Percentiles rank a stretch among this genome's conserved stretches.
phyloP scores from a whole-genome alignment of 2,888 invertebrate genomes.

The Hypolimnas misippus region DNA sequence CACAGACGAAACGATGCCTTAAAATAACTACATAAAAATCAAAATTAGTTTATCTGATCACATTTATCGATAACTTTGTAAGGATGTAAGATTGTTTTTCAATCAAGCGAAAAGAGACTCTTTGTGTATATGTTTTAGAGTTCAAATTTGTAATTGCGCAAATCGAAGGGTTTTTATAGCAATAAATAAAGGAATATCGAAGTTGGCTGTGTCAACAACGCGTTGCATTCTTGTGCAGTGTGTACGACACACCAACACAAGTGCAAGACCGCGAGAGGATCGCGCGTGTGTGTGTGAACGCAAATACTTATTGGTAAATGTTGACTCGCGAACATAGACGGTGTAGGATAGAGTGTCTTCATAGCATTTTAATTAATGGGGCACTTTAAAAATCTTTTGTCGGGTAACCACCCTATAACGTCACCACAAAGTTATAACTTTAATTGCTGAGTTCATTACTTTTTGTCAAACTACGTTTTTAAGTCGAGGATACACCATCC shows the following conservation, averaged over 20 bases:
- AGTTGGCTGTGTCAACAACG: conserved; percentile 83
- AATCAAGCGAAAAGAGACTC: conserved; percentile 42
- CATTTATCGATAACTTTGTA: conserved; percentile 36
- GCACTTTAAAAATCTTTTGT: conserved; percentile 26
- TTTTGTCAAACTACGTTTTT: conserved; percentile 12
- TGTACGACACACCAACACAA: conserved; percentile 66
- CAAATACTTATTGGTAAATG: conserved; percentile 82
- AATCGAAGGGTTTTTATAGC: conserved; percentile 76
- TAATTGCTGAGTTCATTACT: conserved; percentile 40
- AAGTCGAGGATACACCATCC: conserved; percentile 3
- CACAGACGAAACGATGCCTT: conserved; percentile 49
- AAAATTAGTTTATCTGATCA: conserved; percentile 42
- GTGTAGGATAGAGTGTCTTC: conserved; percentile 35
- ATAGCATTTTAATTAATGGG: conserved; percentile 30
- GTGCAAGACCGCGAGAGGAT: conserved; percentile 37
- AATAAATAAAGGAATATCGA: conserved; percentile 84
- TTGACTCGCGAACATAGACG: conserved; percentile 69
- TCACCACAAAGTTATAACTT: conserved; percentile 26
- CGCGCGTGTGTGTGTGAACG: conserved; percentile 64
- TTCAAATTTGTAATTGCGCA: conserved; percentile 36
- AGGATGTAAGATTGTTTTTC: conserved; percentile 49
- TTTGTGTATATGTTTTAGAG: conserved; percentile 21
- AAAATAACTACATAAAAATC: conserved; percentile 45
- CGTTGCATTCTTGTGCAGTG: conserved; percentile 82
- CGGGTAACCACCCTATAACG: conserved; percentile 20